These are phyloP conservation scores for Asobara japonica DNA, from an alignment of 1,140 invertebrate genomes.

Conservation along the genomic window DNA sequence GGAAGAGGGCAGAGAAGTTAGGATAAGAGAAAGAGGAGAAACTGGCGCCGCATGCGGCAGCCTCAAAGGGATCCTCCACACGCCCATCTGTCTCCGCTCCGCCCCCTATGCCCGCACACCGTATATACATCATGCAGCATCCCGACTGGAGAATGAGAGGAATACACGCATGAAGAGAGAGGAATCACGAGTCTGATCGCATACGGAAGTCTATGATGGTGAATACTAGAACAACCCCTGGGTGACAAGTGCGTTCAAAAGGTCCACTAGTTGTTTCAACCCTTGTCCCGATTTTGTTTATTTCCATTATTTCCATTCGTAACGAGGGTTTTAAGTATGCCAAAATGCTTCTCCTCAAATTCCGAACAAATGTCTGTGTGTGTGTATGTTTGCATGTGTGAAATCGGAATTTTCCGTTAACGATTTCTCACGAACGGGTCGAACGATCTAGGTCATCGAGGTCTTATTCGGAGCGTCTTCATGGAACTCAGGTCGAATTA, in stretches of 20 bases:
- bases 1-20: slow-evolving; percentile 29
- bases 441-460: no score
- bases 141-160: slow-evolving; percentile 35
- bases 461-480: no score
- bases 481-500: no score
- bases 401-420: no score
- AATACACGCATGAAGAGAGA: neutral
- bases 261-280: no score
- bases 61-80: slow-evolving; percentile 66
- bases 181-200: neutral
- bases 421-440: no score
- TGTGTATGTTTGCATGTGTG: no score
- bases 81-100: slow-evolving; percentile 68
- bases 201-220: neutral
- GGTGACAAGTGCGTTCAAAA: neutral
- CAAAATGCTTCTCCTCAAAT: no score
- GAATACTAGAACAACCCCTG: neutral
- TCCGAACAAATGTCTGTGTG: no score
- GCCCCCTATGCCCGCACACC: slow-evolving; percentile 64
- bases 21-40: slow-evolving; percentile 40
- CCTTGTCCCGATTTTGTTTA: neutral
- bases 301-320: neutral
- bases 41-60: slow-evolving; percentile 66
- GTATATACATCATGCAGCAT: slow-evolving; percentile 59
- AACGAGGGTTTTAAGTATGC: no score